Percentiles rank a stretch among this genome's conserved stretches.
phyloP scores from a whole-genome alignment of 2,888 invertebrate genomes.

The Athripsodes cinereus region DNA sequence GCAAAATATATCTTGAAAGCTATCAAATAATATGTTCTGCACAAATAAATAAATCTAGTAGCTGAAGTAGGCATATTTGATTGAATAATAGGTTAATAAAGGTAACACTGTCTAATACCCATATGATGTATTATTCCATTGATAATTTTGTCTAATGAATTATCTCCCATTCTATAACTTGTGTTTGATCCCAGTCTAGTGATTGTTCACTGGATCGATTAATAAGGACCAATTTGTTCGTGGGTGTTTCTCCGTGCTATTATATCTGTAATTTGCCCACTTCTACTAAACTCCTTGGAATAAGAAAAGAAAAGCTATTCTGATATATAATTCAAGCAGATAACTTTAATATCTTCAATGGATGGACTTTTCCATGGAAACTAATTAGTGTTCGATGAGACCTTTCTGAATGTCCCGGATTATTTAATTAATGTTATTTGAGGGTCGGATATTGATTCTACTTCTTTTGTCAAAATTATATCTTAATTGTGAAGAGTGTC shows the following conservation, averaged over 20 bases:
- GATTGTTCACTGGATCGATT: background rate
- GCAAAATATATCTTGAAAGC: too few relatives aligned
- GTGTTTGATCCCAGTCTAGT: too few relatives aligned
- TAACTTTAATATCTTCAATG: constrained; percentile 1
- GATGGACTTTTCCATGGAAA: background rate
- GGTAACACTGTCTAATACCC: too few relatives aligned
- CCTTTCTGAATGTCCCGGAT: background rate
- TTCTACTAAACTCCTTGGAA: background rate
- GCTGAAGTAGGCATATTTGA: too few relatives aligned
- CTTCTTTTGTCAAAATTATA: constrained; percentile 2
- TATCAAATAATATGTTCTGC: too few relatives aligned
- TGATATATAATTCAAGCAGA: background rate
- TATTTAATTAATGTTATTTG: constrained; percentile 1
- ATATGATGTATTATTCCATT: too few relatives aligned
- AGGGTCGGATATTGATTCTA: constrained; percentile 1
- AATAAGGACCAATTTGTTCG: background rate
- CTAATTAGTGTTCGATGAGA: background rate
- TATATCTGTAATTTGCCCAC: background rate
- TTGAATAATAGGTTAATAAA: too few relatives aligned
- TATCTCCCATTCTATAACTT: too few relatives aligned
- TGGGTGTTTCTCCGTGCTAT: background rate
- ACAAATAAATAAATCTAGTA: too few relatives aligned
- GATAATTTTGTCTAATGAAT: too few relatives aligned
- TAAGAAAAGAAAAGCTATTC: background rate
- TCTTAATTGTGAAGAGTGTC: background rate